phyloP scores from a whole-genome alignment of 2,888 invertebrate genomes.

The Holacanthella duospinosa region DNA sequence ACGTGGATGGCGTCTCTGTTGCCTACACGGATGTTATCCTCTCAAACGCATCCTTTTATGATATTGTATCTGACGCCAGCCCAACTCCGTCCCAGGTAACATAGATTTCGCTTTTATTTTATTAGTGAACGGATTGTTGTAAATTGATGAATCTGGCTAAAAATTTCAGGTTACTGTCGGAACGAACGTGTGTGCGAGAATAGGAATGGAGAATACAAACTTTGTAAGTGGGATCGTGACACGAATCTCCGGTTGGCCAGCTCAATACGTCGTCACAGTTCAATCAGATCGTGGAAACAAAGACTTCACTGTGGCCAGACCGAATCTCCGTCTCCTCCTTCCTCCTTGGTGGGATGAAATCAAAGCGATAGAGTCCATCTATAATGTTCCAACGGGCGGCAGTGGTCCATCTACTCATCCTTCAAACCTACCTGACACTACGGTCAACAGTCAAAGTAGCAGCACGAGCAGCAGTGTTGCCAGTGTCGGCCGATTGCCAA shows the following conservation, averaged over 20 bases:
- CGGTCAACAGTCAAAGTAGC: constrained; percentile 33
- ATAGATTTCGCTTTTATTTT: no score
- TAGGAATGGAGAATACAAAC: constrained; percentile 52
- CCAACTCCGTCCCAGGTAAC: constrained; percentile 46
- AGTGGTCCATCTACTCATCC: constrained; percentile 11
- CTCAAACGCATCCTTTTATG: constrained; percentile 46
- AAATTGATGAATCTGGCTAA: not conserved
- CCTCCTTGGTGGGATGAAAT: constrained; percentile 97
- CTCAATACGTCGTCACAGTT: constrained; percentile 53
- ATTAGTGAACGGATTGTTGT: not conserved
- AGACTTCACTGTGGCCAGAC: constrained; percentile 64
- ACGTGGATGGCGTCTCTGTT: constrained; percentile 31
- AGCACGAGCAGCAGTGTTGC: constrained; percentile 10
- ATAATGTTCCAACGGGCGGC: constrained; percentile 25
- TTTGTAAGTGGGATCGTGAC: constrained; percentile 77
- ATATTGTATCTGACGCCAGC: constrained; percentile 86
- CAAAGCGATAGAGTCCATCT: constrained; percentile 46
- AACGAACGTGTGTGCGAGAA: constrained; percentile 61
- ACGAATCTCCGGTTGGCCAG: constrained; percentile 55
- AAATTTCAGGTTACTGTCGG: constrained; percentile 60
- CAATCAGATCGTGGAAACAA: constrained; percentile 26
- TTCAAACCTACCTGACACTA: constrained; percentile 8
- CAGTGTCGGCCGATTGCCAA: constrained; percentile 36
- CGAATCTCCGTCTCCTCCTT: constrained; percentile 76
- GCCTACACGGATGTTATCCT: constrained; percentile 33